These are phyloP conservation scores for Lateolabrax maculatus DNA, from an alignment of 2,797 vertebrate species.

Conservation along the genomic window DNA sequence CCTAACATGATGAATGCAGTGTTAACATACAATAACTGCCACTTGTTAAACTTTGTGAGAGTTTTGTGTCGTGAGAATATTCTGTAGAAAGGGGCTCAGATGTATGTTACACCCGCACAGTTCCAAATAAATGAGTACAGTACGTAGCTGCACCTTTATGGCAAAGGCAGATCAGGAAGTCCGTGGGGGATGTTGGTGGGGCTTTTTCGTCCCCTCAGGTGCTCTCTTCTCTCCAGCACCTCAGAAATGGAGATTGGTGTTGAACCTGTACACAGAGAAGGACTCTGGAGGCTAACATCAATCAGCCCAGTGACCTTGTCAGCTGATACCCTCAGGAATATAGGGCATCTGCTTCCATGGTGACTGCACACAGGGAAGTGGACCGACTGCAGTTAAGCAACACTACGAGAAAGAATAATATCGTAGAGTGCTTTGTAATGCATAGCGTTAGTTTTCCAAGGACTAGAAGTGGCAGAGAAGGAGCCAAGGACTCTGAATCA, in stretches of 20 bases:
- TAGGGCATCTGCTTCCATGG: slow-evolving; percentile 71
- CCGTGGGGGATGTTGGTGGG: slow-evolving; percentile 49
- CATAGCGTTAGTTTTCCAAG: slow-evolving; percentile 8
- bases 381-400: slow-evolving; percentile 53
- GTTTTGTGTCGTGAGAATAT: slow-evolving; percentile 3
- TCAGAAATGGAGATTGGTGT: slow-evolving; percentile 78
- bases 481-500: slow-evolving; percentile 20
- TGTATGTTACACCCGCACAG: slow-evolving; percentile 42
- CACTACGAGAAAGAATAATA: slow-evolving; percentile 41
- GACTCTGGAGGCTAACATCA: slow-evolving; percentile 79
- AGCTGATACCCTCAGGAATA: slow-evolving; percentile 75
- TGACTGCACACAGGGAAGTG: slow-evolving; percentile 62
- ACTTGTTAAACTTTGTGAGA: slow-evolving; percentile 18
- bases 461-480: slow-evolving; percentile 12
- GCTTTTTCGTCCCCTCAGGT: slow-evolving; percentile 55
- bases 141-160: slow-evolving; percentile 41
- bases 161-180: slow-evolving; percentile 57
- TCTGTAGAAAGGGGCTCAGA: slow-evolving; percentile 7
- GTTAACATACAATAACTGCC: not conserved
- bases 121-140: slow-evolving; percentile 47
- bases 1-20: slow-evolving; percentile 5
- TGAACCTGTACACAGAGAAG: slow-evolving; percentile 71
- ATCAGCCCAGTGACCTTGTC: slow-evolving; percentile 83
- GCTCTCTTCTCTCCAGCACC: slow-evolving; percentile 53
- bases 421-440: slow-evolving; percentile 50